phyloP scores from a whole-genome alignment of 2,888 invertebrate genomes.

The Petrophora chlorosata region DNA sequence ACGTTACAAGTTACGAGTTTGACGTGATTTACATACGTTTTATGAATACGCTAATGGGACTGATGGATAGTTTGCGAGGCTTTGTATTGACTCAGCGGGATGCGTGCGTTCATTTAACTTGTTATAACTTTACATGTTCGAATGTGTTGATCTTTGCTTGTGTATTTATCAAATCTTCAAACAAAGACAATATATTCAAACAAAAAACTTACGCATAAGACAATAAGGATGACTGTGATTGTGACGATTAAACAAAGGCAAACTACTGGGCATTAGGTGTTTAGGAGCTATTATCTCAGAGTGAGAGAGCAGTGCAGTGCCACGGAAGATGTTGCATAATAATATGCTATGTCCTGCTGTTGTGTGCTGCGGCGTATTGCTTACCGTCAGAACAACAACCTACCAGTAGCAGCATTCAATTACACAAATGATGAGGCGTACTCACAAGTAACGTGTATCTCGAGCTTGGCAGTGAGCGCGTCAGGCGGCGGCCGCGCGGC shows the following conservation, averaged over 20 bases:
- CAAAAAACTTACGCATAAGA: no score
- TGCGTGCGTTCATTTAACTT: conserved; percentile 11
- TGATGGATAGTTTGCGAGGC: conserved; percentile 16
- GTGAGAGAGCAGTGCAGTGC: no score
- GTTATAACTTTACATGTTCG: conserved; percentile 5
- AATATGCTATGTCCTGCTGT: no score
- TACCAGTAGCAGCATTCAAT: no score
- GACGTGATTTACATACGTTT: conserved; percentile 42
- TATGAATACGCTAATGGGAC: conserved; percentile 30
- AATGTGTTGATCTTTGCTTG: background rate
- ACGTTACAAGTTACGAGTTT: conserved; percentile 28
- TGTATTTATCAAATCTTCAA: background rate
- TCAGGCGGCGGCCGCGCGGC: no score
- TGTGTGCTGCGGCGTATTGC: no score
- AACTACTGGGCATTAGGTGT: no score
- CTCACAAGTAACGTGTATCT: conserved; percentile 79
- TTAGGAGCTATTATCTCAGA: no score
- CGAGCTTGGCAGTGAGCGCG: conserved; percentile 61
- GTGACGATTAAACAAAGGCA: no score
- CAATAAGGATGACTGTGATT: no score
- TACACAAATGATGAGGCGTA: conserved; percentile 9
- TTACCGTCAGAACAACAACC: no score
- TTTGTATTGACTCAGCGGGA: conserved; percentile 11
- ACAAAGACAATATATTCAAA: background rate
- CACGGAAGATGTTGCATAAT: no score